phyloP scores from a whole-genome alignment of 2,797 vertebrate genomes.

The Coreius guichenoti region DNA sequence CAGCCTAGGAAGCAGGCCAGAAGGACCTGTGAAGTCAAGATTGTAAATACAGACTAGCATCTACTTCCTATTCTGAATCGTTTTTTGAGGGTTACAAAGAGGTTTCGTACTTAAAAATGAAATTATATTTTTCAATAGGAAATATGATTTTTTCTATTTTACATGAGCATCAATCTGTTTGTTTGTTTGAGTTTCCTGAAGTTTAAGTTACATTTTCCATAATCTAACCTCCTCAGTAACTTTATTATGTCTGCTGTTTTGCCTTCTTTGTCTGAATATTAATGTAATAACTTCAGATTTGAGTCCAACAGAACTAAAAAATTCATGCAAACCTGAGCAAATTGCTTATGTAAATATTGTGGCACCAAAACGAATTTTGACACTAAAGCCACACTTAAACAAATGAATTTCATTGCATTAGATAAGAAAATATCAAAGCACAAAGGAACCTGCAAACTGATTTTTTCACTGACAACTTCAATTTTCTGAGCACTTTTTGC shows the following conservation, averaged over 20 bases:
- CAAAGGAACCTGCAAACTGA: not conserved
- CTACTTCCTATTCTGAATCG: not conserved
- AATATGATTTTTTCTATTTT: not conserved
- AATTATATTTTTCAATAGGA: not conserved
- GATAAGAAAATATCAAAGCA: constrained; percentile 2
- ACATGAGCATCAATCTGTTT: not conserved
- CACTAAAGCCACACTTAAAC: not conserved
- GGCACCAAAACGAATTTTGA: not conserved
- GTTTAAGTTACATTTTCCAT: not conserved
- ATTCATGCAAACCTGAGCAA: constrained; percentile 5
- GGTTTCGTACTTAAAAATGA: not conserved
- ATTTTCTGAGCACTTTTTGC: not conserved
- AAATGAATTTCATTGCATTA: not conserved
- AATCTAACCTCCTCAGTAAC: not conserved
- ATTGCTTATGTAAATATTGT: constrained; percentile 20
- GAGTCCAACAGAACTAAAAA: not conserved
- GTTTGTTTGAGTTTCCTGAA: not conserved
- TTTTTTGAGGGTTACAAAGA: not conserved
- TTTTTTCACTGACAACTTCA: not conserved
- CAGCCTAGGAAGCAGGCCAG: constrained; percentile 56
- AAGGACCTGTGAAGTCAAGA: constrained; percentile 31
- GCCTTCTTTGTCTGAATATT: constrained; percentile 4
- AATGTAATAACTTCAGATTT: constrained; percentile 21
- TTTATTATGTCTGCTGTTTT: not conserved
- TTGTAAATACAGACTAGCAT: constrained; percentile 36